phyloP scores from a whole-genome alignment of 2,113 vertebrate genomes.

The Otis tarda region DNA sequence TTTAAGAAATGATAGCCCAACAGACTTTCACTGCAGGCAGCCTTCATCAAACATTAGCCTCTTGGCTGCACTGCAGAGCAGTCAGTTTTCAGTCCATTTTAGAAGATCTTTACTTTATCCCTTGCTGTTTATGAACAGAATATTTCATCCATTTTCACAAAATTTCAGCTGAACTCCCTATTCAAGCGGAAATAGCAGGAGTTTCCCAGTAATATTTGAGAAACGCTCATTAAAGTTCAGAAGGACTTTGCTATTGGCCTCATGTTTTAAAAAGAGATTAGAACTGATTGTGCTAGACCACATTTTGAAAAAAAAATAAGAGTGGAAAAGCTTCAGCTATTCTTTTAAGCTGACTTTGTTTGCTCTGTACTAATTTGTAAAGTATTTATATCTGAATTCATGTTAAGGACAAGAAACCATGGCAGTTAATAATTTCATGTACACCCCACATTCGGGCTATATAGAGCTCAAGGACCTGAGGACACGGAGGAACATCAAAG shows the following conservation, averaged over 20 bases:
- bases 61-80: slow-evolving; percentile 32
- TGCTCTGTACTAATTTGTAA: neutral
- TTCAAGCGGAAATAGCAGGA: slow-evolving; percentile 31
- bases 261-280: neutral
- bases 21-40: slow-evolving; percentile 48
- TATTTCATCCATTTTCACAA: slow-evolving; percentile 34
- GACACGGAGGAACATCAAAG: neutral
- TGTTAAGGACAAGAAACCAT: neutral
- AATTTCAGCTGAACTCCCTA: neutral
- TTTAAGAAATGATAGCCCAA: slow-evolving; percentile 49
- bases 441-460: neutral
- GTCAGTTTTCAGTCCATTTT: slow-evolving; percentile 24
- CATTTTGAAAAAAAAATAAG: neutral
- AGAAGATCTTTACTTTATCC: slow-evolving; percentile 42
- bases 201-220: neutral
- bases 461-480: neutral
- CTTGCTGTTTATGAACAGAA: slow-evolving; percentile 39
- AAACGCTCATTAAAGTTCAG: slow-evolving; percentile 31
- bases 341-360: neutral
- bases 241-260: neutral
- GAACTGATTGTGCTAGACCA: slow-evolving; percentile 11
- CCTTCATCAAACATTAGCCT: slow-evolving; percentile 49
- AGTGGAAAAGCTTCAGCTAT: neutral
- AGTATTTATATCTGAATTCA: neutral
- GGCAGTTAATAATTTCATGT: neutral